Percentiles rank a stretch among this genome's conserved stretches.
phyloP scores from a whole-genome alignment of 64 coral and sea anemone genomes.

The Catalaphyllia jardinei region DNA sequence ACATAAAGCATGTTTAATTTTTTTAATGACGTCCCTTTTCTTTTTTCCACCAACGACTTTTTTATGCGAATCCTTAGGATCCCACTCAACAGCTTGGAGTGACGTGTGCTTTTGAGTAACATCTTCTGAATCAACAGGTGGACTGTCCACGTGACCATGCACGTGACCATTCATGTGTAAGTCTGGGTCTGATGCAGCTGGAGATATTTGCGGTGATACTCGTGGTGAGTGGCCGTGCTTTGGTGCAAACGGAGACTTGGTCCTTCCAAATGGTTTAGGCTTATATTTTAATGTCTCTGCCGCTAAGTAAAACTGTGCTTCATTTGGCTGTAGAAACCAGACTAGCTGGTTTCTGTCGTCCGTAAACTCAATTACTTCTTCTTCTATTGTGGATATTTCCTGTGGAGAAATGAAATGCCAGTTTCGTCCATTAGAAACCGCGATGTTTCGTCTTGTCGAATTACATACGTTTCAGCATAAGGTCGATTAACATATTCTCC shows the following conservation, averaged over 20 bases:
- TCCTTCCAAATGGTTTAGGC: conserved; percentile 48
- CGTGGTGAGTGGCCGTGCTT: conserved; percentile 13
- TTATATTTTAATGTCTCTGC: conserved; percentile 63
- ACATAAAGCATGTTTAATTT: background rate
- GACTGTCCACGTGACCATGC: background rate
- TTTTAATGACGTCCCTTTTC: background rate
- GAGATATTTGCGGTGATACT: background rate
- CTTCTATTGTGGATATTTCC: conserved; percentile 68
- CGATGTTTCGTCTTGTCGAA: too few species aligned
- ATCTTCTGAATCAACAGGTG: background rate
- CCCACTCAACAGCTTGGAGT: background rate
- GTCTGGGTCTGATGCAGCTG: conserved; percentile 22
- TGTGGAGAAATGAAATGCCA: background rate
- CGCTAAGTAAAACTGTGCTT: conserved; percentile 64
- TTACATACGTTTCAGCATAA: too few species aligned
- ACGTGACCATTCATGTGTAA: background rate
- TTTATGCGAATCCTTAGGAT: background rate
- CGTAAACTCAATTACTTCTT: conserved; percentile 64
- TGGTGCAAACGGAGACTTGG: conserved; percentile 36
- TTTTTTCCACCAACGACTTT: background rate
- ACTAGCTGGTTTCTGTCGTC: conserved; percentile 52
- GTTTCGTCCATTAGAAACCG: too few species aligned
- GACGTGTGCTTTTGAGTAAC: background rate
- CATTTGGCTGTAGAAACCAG: conserved; percentile 73
- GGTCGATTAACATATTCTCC: too few species aligned